A percentile compares a stretch with the other conserved stretches of the same genome.
These are phyloP conservation scores for Aptenodytes forsteri DNA, from an alignment of 2,113 vertebrate genomes.

Conservation along the genomic window DNA sequence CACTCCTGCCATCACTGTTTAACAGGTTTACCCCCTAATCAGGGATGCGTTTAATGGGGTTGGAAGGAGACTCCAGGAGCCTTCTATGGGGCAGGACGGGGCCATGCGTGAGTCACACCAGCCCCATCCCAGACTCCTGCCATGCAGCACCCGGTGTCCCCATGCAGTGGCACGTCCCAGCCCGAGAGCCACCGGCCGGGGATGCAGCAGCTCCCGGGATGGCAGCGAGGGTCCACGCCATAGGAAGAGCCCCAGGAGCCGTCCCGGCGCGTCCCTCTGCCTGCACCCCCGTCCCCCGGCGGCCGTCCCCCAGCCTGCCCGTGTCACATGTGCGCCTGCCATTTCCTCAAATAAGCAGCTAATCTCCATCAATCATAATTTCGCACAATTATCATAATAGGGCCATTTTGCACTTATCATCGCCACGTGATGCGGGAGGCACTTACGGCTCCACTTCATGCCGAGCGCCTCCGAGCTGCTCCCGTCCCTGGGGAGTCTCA, in stretches of 20 bases:
- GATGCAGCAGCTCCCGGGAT: neutral
- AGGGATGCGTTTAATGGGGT: neutral
- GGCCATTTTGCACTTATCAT: conserved; percentile 60
- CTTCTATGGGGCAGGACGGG: rapidly evolving
- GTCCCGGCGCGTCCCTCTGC: rapidly evolving
- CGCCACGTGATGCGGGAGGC: conserved; percentile 23
- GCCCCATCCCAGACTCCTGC: neutral
- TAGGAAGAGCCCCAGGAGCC: rapidly evolving
- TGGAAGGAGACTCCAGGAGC: neutral
- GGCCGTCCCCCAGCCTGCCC: neutral
- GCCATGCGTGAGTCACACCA: rapidly evolving
- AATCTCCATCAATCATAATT: conserved; percentile 66
- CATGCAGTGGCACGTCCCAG: neutral
- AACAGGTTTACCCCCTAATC: neutral
- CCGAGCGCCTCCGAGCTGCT: neutral
- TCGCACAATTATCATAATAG: conserved; percentile 56
- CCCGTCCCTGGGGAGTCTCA: neutral
- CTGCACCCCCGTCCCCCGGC: rapidly evolving
- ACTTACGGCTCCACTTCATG: conserved; percentile 40
- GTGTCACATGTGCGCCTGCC: conserved; percentile 13
- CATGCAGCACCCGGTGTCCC: rapidly evolving
- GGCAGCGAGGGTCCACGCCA: rapidly evolving
- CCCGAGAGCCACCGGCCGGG: rapidly evolving
- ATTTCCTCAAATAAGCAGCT: conserved; percentile 36
- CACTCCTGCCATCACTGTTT: rapidly evolving